A percentile compares a stretch with the other conserved stretches of the same genome.
phyloP scores from a whole-genome alignment of 2,797 vertebrate genomes.

The Kryptolebias ocellatus region DNA sequence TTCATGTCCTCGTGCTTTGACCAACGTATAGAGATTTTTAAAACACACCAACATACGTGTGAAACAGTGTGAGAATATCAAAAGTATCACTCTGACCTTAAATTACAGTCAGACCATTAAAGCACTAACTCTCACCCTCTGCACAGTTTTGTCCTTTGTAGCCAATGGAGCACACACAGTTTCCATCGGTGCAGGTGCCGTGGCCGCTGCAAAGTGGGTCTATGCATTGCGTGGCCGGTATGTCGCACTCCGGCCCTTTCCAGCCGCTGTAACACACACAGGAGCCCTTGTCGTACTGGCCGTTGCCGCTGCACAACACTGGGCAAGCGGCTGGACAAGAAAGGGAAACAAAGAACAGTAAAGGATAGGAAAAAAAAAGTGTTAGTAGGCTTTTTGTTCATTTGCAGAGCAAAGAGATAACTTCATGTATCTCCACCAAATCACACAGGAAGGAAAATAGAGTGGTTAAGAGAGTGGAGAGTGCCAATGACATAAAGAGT shows the following conservation, averaged over 20 bases:
- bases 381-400: slow-evolving; percentile 41
- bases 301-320: slow-evolving; percentile 96
- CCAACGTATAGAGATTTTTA: too few relatives aligned
- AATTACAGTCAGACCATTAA: slow-evolving; percentile 4
- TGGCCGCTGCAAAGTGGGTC: slow-evolving; percentile 94
- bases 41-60: too few relatives aligned
- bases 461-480: slow-evolving; percentile 68
- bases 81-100: too few relatives aligned
- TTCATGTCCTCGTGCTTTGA: too few relatives aligned
- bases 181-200: slow-evolving; percentile 94
- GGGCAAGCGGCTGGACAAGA: slow-evolving; percentile 90
- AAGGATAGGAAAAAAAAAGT: slow-evolving; percentile 37
- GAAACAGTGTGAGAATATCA: too few relatives aligned
- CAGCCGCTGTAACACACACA: slow-evolving; percentile 98
- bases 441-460: slow-evolving; percentile 54
- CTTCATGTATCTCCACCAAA: slow-evolving; percentile 22
- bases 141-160: slow-evolving; percentile 95
- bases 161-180: slow-evolving; percentile 92
- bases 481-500: slow-evolving; percentile 79
- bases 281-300: slow-evolving; percentile 96
- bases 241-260: slow-evolving; percentile 96
- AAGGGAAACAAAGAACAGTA: slow-evolving; percentile 1
- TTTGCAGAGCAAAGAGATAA: slow-evolving; percentile 26
- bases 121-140: slow-evolving; percentile 86
- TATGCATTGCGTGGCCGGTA: slow-evolving; percentile 93